These are phyloP conservation scores for Magallana gigas DNA, from an alignment of 1,140 invertebrate species.

Conservation along the genomic window DNA sequence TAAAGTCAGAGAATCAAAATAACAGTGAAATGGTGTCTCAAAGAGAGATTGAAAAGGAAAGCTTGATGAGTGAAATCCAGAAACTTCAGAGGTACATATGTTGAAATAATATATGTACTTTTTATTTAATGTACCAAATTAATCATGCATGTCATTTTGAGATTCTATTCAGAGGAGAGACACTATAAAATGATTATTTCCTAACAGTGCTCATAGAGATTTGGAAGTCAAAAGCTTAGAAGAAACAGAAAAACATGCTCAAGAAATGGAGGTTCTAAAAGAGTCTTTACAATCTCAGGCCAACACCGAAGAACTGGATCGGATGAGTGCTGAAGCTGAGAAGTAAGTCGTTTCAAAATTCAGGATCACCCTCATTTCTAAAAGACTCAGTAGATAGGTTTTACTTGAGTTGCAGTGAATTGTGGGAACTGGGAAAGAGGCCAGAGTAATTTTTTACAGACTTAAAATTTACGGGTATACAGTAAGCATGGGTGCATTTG, in stretches of 20 bases:
- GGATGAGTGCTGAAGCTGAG: conserved; percentile 17
- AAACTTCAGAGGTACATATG: conserved; percentile 10
- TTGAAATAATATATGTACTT: too few species aligned
- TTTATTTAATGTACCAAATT: too few species aligned
- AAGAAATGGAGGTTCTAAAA: not conserved
- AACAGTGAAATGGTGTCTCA: not conserved
- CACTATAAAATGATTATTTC: too few species aligned
- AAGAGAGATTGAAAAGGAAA: conserved; percentile 10
- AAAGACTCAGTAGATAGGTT: too few species aligned
- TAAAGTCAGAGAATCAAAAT: conserved; percentile 12
- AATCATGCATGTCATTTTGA: not conserved
- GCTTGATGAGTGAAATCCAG: conserved; percentile 35
- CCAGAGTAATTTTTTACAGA: too few species aligned
- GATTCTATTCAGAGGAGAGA: too few species aligned
- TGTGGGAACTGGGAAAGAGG: too few species aligned
- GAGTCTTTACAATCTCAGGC: not conserved
- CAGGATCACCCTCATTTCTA: too few species aligned
- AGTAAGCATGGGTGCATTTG: too few species aligned
- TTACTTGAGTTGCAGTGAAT: too few species aligned
- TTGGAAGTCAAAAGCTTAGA: not conserved
- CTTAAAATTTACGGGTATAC: too few species aligned
- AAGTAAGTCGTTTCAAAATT: not conserved
- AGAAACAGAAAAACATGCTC: conserved; percentile 5
- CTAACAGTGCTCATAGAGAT: not conserved
- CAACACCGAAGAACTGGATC: conserved; percentile 11